Evolutionary conservation across 37 sponge, comb jelly and placozoan species (phyloP), one percentile per base, ranked within the genome.

Genomic region (Beroe forskalii): DNA sequence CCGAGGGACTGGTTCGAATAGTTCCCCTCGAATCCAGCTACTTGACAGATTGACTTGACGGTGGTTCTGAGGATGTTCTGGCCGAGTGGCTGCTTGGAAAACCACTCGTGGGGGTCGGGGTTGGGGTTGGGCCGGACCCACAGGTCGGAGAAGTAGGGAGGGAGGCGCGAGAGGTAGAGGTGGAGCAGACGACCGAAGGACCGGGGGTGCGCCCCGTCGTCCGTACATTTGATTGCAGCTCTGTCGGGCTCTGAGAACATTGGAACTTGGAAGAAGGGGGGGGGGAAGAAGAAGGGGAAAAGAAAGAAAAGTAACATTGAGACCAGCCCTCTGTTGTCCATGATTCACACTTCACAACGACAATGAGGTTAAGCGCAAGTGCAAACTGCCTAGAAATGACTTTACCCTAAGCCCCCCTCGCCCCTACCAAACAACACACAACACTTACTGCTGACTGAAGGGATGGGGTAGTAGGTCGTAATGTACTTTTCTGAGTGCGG

Each of bases 51-150:
- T 2, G 72, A 35, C 38, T 17, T 69, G 17, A 69, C 72, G 19
- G 72, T 69, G 38, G 72, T 69, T 2, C 72, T 27, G 38, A 69
- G 72, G 33, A 36, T 27, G 72, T 69, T 69, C 39, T 69, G 72
- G 0, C 72, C 72, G 9, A 69, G 17, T 69, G 72, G 38, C 1
- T 69, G 72, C 32, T 32, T 32, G 38, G 33, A 32, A 17, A 35
- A 69, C 72, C 72, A 69, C 66, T 64, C 66, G 17, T 35, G 28
- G 1, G 17, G 1, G 36, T 33, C 32, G 8, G 1, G 1, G 17
- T 69, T 69, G 37, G 19, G 4, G 72, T 33, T 69, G 4, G 72
- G 37, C 32, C 72, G 27, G 33, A 36, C 19, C 72, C 72, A 69
- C 38, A 69, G 72, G 19, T 69, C 72, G 0, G 20, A 14, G 38